These are phyloP conservation scores for Rhaphigaster nebulosa DNA, from an alignment of 2,888 invertebrate species.

Conservation along the genomic window DNA sequence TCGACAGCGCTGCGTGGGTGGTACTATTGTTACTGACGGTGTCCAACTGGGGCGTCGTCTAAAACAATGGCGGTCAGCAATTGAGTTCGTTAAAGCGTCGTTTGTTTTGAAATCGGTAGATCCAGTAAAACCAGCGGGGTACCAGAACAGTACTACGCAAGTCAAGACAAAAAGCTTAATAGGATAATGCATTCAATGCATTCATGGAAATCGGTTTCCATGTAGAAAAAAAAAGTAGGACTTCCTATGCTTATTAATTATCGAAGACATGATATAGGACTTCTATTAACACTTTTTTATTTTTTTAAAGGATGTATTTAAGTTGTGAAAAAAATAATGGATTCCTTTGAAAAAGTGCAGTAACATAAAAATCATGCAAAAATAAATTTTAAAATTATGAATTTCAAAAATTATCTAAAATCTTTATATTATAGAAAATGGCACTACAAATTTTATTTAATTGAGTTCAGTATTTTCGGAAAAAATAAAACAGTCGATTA, in stretches of 20 bases:
- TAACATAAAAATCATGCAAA: too few species aligned
- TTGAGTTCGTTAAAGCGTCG: not conserved
- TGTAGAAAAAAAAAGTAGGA: not conserved
- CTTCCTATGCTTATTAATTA: not conserved
- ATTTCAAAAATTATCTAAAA: too few species aligned
- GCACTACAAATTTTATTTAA: too few species aligned
- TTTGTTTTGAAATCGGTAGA: not conserved
- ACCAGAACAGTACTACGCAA: not conserved
- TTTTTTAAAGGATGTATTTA: too few species aligned
- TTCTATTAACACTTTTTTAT: too few species aligned
- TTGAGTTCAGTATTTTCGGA: too few species aligned
- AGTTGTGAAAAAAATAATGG: too few species aligned
- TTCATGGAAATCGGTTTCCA: not conserved
- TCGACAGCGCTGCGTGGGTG: not conserved
- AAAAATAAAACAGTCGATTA: too few species aligned
- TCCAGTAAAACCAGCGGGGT: not conserved
- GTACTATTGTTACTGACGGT: not conserved
- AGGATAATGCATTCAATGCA: not conserved
- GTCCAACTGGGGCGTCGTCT: slow-evolving; percentile 19
- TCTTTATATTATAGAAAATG: too few species aligned
- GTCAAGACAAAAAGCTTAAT: not conserved
- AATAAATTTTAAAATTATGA: too few species aligned
- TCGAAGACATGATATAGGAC: too few species aligned
- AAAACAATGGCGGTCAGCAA: slow-evolving; percentile 32
- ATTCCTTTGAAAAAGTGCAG: too few species aligned